Evolutionary conservation across 2,113 vertebrate genomes (phyloP).

Genomic region (Callithrix jacchus): DNA sequence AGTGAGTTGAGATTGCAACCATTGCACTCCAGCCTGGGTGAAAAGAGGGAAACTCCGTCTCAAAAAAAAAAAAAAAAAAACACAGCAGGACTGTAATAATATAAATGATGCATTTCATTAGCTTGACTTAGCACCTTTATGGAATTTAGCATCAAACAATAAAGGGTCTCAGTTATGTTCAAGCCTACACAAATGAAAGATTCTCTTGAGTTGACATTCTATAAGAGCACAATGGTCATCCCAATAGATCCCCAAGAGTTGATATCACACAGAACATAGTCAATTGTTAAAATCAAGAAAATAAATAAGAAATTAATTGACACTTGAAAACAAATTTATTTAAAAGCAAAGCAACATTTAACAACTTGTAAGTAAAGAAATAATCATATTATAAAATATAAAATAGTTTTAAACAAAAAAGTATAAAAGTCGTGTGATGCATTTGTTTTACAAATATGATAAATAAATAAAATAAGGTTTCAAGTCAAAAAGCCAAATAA

Average conservation of each 20-base stretch:
- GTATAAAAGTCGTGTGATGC: background rate
- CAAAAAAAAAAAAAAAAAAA: too few relatives aligned
- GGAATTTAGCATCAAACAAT: background rate
- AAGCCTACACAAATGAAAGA: background rate
- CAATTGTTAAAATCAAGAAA: slow-evolving; percentile 13
- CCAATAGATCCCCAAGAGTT: background rate
- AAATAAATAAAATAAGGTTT: background rate
- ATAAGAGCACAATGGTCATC: background rate
- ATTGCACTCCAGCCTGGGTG: too few relatives aligned
- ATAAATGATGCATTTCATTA: slow-evolving; percentile 42
- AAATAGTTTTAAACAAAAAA: slow-evolving; percentile 25
- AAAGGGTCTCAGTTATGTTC: background rate
- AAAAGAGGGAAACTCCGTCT: too few relatives aligned
- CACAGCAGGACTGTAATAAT: background rate
- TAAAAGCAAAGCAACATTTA: slow-evolving; percentile 8
- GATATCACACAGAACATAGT: background rate
- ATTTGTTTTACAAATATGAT: background rate
- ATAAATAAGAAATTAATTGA: slow-evolving; percentile 34
- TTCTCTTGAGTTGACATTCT: background rate
- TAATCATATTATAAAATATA: background rate
- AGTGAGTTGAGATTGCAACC: too few relatives aligned
- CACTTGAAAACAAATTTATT: background rate
- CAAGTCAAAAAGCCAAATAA: background rate
- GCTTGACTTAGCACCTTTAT: background rate
- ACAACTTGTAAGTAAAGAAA: background rate